These are phyloP conservation scores for Nemotelus pantherinus DNA, from an alignment of 2,888 invertebrate genomes.

Conservation along the genomic window DNA sequence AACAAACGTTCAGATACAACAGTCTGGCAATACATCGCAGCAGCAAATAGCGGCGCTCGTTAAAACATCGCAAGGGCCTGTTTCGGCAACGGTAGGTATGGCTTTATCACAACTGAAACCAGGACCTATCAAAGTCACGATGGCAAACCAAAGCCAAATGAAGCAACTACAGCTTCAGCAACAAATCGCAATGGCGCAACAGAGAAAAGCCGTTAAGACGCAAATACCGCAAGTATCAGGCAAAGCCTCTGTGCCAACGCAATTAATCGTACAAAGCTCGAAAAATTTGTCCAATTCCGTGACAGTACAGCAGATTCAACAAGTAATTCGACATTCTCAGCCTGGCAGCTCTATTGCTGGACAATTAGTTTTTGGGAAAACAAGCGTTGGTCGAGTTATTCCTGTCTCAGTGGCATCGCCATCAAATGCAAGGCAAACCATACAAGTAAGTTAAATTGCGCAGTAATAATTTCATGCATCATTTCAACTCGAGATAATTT, in stretches of 20 bases:
- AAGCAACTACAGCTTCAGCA: slow-evolving; percentile 73
- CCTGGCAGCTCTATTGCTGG: slow-evolving; percentile 65
- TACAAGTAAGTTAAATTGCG: slow-evolving; percentile 61
- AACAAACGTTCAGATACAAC: slow-evolving; percentile 64
- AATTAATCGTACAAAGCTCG: slow-evolving; percentile 77
- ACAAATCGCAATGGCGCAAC: slow-evolving; percentile 66
- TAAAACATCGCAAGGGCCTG: slow-evolving; percentile 63
- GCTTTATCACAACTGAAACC: slow-evolving; percentile 63
- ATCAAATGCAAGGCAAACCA: slow-evolving; percentile 68
- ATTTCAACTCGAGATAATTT: not conserved
- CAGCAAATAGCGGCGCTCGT: slow-evolving; percentile 63
- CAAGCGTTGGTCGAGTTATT: slow-evolving; percentile 72
- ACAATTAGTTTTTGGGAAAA: slow-evolving; percentile 70
- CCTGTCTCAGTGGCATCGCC: slow-evolving; percentile 72
- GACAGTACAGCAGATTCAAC: slow-evolving; percentile 79
- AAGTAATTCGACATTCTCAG: slow-evolving; percentile 73
- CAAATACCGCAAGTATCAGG: slow-evolving; percentile 64
- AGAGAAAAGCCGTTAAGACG: slow-evolving; percentile 72
- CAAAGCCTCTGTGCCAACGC: slow-evolving; percentile 69
- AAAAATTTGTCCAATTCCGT: slow-evolving; percentile 69
- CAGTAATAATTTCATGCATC: not conserved
- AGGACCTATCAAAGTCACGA: slow-evolving; percentile 66
- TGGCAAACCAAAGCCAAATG: slow-evolving; percentile 73
- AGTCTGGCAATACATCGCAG: slow-evolving; percentile 57
- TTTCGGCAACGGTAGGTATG: slow-evolving; percentile 63